These are phyloP conservation scores for Anguilla japonica DNA, from an alignment of 2,113 vertebrate genomes.

Conservation along the genomic window DNA sequence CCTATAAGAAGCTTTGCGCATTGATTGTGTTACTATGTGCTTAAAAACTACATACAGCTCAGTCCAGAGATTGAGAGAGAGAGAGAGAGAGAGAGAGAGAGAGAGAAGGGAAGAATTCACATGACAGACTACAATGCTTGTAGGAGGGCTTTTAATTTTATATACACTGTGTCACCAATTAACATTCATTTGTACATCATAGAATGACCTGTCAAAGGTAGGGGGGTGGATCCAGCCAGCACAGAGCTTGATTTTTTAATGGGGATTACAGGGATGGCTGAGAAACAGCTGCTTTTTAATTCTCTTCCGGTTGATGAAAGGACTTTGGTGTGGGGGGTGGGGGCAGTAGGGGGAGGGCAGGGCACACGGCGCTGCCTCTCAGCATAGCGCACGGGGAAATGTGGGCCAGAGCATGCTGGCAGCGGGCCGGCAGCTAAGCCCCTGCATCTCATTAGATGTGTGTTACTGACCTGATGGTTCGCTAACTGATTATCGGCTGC, in stretches of 20 bases:
- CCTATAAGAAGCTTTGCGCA: background rate
- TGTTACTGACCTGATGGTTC: constrained; percentile 52
- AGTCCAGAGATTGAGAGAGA: background rate
- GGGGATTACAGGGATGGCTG: background rate
- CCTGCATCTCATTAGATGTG: constrained; percentile 62
- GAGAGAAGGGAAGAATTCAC: background rate
- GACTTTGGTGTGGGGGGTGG: background rate
- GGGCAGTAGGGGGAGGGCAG: background rate
- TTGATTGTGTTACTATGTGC: background rate
- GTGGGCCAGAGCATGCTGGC: constrained; percentile 45
- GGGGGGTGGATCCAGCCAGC: background rate
- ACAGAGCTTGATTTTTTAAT: background rate
- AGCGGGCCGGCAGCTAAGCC: constrained; percentile 58
- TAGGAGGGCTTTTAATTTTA: background rate
- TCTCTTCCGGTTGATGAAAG: constrained; percentile 15
- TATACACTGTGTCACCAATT: background rate
- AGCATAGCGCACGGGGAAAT: constrained; percentile 53
- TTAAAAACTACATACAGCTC: background rate
- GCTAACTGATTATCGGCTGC: constrained; percentile 55
- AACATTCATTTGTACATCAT: background rate
- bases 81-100: background rate
- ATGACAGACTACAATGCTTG: background rate
- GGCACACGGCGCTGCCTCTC: constrained; percentile 31
- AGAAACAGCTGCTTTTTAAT: constrained; percentile 20
- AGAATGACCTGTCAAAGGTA: background rate